Base-by-base conservation (phyloP, 2,113 vertebrate genomes). In the Chloropsis cyanopogon region DNA sequence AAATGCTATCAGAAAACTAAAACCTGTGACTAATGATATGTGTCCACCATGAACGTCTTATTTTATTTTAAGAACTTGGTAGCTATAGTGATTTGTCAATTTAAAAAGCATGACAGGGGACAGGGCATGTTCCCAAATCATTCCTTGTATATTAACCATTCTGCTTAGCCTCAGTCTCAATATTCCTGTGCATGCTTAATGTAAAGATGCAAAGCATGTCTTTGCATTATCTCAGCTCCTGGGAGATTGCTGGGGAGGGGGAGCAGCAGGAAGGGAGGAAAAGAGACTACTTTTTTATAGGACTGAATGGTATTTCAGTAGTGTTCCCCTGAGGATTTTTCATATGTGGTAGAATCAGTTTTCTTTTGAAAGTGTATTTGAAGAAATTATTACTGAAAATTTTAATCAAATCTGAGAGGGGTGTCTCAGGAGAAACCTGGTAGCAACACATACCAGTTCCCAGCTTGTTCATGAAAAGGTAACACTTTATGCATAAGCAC, bases 331-430 rank as follows among this genome's bases (percentile, higher is more conserved):
- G 10, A 52, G 21, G 33, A 35, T 63, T 85, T 66, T 73, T 68
- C 17, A 9, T 57, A 49, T 1, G 6, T 82, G 54, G 25, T 49
- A 76, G 57, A 76, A 60, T n/a, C 21, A 39, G 17, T 49, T 87
- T 85, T 76, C 57, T 80, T 79, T 47, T 65, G 24, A 59, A 82
- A 85, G 29, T 46, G 11, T 42, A 65, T 41, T 57, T 77, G 33
- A 90, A 88, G 23, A 90, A 92, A 80, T 31, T 39, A 50, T 53
- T 72, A 60, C 46, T 69, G 46, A 91, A 92, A 88, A 90, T 61
- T 37, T 80, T 39, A 76, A 37, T 46, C 17, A 78, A 57, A 68
- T 68, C 60, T 65, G 61, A 41, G 41, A 37, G 13, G 35, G 21
- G 21, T 63, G 10, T 90, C 60, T 76, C 17, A 0, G 24, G 26